These are phyloP conservation scores for Samia ricini DNA, from an alignment of 1,140 invertebrate species.

Conservation along the genomic window DNA sequence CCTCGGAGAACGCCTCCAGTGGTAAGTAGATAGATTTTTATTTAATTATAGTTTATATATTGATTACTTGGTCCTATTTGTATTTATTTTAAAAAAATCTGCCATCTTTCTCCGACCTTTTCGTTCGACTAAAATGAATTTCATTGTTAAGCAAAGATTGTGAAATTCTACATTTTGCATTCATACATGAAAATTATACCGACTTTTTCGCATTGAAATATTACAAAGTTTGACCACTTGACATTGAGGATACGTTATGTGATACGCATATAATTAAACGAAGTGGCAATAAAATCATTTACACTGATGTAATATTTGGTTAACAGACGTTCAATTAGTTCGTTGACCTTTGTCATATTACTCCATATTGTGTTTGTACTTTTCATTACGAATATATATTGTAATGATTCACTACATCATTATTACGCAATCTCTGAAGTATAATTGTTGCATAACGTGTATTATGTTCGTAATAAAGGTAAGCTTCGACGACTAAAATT, in stretches of 20 bases:
- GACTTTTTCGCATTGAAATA: background rate
- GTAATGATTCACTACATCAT: background rate
- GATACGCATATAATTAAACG: background rate
- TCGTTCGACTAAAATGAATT: too few species aligned
- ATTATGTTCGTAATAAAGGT: too few species aligned
- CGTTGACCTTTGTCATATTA: background rate
- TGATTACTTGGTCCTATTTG: too few species aligned
- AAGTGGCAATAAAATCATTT: background rate
- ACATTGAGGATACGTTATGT: background rate
- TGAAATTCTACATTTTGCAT: background rate
- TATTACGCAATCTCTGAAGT: background rate
- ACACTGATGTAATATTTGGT: background rate
- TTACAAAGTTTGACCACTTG: background rate
- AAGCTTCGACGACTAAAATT: too few species aligned
- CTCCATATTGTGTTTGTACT: background rate
- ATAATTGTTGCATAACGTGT: conserved; percentile 8
- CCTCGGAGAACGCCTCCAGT: conserved; percentile 76
- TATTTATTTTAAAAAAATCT: too few species aligned
- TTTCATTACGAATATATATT: background rate
- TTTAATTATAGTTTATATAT: background rate
- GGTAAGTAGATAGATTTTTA: conserved; percentile 39
- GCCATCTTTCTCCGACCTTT: too few species aligned
- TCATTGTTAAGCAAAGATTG: too few species aligned
- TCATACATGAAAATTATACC: background rate
- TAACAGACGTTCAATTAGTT: background rate